Percentiles rank a stretch among this genome's conserved stretches.
Evolutionary conservation across 2,797 vertebrate genomes (phyloP).

Genomic region (Cuculus canorus): DNA sequence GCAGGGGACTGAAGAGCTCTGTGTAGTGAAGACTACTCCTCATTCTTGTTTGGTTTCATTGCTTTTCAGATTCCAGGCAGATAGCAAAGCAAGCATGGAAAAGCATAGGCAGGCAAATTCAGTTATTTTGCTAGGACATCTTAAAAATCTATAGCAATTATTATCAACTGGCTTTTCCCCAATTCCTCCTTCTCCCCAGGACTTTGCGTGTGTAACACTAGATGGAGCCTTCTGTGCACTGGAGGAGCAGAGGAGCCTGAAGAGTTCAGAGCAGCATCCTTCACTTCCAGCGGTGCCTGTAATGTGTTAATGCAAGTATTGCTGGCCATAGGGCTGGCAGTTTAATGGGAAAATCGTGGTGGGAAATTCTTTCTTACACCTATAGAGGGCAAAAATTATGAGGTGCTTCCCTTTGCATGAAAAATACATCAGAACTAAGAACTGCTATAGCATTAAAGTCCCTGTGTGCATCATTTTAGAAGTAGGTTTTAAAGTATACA

Average conservation of each 20-base stretch:
- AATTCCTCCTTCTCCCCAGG: neutral
- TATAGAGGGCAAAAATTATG: neutral
- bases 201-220: neutral
- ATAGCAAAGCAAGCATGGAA: neutral
- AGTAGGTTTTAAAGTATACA: accelerated
- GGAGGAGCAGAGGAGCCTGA: neutral
- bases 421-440: neutral
- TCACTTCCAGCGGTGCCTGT: accelerated
- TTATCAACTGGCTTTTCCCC: neutral
- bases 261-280: accelerated
- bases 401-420: neutral
- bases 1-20: neutral
- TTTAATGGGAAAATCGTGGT: accelerated
- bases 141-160: neutral
- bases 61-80: neutral
- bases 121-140: neutral
- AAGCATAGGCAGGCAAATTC: neutral
- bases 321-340: neutral
- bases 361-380: neutral
- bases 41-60: neutral
- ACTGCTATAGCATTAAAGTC: accelerated
- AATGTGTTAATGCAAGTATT: accelerated
- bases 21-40: neutral
- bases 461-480: accelerated
- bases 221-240: slow-evolving; percentile 24